Evolutionary conservation across 2,888 invertebrate species (phyloP).

Genomic region (Microdon myrmicae): DNA sequence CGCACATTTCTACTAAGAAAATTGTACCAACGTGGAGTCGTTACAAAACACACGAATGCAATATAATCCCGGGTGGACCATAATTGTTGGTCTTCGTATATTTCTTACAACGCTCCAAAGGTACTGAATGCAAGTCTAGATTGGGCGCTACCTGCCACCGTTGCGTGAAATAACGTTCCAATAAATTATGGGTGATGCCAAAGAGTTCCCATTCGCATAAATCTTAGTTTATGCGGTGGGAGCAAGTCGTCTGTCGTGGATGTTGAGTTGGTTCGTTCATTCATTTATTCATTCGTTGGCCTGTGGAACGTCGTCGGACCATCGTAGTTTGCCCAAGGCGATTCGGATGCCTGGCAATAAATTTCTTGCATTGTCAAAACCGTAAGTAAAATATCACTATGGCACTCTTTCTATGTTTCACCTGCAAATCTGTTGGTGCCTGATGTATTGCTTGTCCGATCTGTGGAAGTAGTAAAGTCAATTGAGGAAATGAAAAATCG

Average conservation of each 20-base stretch:
- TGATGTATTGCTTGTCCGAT: slow-evolving; percentile 50
- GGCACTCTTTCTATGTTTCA: slow-evolving; percentile 31
- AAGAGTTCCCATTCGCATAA: slow-evolving; percentile 50
- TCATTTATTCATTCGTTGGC: slow-evolving; percentile 21
- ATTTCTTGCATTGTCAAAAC: slow-evolving; percentile 47
- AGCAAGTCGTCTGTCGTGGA: slow-evolving; percentile 45
- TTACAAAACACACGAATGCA: slow-evolving; percentile 7
- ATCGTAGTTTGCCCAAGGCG: slow-evolving; percentile 26
- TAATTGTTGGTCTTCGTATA: slow-evolving; percentile 34
- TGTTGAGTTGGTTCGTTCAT: slow-evolving; percentile 27
- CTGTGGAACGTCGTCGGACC: too few relatives aligned
- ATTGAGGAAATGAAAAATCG: background rate
- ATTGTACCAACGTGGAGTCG: slow-evolving; percentile 30
- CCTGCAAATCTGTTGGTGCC: slow-evolving; percentile 27
- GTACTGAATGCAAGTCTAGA: slow-evolving; percentile 18
- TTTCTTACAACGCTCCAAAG: slow-evolving; percentile 18
- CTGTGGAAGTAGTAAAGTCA: background rate
- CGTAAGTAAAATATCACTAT: slow-evolving; percentile 52
- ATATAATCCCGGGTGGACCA: slow-evolving; percentile 19
- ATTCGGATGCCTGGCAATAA: slow-evolving; percentile 33
- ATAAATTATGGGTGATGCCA: slow-evolving; percentile 52
- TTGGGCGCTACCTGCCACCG: slow-evolving; percentile 42
- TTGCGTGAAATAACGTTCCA: slow-evolving; percentile 46
- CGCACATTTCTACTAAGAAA: slow-evolving; percentile 24
- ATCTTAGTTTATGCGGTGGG: slow-evolving; percentile 39